Conservation (phyloP, 2,113 vertebrate species). For the Holacanthus passer region DNA sequence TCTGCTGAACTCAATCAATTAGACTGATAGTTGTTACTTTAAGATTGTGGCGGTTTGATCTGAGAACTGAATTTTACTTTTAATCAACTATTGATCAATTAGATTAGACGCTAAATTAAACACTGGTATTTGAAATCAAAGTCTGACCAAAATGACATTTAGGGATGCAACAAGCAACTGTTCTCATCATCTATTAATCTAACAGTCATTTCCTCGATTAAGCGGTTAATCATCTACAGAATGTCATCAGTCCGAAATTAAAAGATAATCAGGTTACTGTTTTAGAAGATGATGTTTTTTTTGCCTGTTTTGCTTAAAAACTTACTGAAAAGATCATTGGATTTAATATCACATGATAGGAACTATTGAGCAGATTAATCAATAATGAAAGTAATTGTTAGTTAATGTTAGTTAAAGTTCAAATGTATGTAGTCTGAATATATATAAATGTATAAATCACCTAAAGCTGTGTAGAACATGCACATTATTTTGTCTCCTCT, state of each 20-base stretch:
- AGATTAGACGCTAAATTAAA: not conserved
- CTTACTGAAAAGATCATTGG: not conserved
- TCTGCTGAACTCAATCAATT: not conserved
- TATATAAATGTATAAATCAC: not conserved
- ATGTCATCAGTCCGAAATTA: not conserved
- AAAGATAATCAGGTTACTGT: not conserved
- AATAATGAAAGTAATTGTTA: not conserved
- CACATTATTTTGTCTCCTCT: not conserved
- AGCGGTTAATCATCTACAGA: not conserved
- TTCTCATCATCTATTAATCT: too few species aligned
- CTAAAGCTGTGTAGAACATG: not conserved
- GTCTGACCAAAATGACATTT: not conserved
- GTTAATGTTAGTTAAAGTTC: too few species aligned
- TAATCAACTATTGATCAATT: not conserved
- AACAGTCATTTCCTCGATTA: not conserved
- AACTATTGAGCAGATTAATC: not conserved
- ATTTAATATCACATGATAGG: too few species aligned
- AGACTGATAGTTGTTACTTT: not conserved
- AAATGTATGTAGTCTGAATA: not conserved
- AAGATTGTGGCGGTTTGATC: not conserved
- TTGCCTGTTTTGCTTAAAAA: not conserved
- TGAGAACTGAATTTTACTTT: not conserved
- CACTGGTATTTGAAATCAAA: not conserved
- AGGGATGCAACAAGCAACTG: not conserved
- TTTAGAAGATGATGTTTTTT: not conserved